Conservation (phyloP, 2,113 vertebrate species). For the Ptilonorhynchus violaceus region DNA sequence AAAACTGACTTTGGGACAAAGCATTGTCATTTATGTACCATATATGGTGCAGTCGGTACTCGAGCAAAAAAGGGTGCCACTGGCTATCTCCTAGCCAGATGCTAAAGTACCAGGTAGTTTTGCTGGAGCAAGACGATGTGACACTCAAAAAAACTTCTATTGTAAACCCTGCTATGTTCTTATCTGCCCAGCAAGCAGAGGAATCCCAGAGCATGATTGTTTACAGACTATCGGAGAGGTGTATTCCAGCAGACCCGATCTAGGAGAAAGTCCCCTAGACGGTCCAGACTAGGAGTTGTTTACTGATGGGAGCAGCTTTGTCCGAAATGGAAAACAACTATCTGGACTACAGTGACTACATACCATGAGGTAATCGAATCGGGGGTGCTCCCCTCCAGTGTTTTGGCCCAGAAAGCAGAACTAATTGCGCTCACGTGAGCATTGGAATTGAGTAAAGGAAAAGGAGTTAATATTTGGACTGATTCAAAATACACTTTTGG, state of each 20-base stretch:
- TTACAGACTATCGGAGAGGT: not conserved
- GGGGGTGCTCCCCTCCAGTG: not conserved
- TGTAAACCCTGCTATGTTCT: not conserved
- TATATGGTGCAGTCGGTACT: not conserved
- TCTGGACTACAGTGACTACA: not conserved
- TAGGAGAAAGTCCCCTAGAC: not conserved
- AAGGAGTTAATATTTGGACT: not conserved
- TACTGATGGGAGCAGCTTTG: not conserved
- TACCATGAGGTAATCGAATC: not conserved
- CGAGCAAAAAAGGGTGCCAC: not conserved
- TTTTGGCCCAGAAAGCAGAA: not conserved
- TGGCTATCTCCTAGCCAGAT: not conserved
- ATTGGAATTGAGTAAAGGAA: not conserved
- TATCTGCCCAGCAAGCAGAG: not conserved
- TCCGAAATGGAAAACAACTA: not conserved
- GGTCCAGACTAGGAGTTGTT: not conserved
- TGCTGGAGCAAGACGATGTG: not conserved
- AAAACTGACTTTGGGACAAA: too few species aligned
- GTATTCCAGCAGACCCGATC: not conserved
- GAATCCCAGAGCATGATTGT: not conserved
- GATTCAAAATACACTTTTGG: not conserved
- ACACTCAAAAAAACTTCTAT: not conserved
- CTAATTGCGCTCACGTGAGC: not conserved
- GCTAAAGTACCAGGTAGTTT: not conserved
- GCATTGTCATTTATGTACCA: too few species aligned